Percentiles rank a stretch among this genome's conserved stretches.
Evolutionary conservation across 2,797 vertebrate genomes (phyloP).

Genomic region (Simalia tracyae): DNA sequence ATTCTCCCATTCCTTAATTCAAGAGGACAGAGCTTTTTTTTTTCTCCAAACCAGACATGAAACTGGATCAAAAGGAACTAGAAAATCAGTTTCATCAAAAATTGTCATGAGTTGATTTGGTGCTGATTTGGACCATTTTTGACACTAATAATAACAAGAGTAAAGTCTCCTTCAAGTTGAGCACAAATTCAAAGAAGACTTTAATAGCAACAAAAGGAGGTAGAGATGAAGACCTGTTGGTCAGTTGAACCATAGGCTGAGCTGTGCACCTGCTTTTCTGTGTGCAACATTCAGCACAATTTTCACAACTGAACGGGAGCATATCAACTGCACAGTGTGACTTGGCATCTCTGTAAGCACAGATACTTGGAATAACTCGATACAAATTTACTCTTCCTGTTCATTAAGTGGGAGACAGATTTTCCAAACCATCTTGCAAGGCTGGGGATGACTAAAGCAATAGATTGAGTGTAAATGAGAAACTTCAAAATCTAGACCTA

Average conservation of each 20-base stretch:
- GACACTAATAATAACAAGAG: not conserved
- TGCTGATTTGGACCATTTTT: not conserved
- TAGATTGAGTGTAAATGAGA: conserved; percentile 5
- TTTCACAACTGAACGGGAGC: not conserved
- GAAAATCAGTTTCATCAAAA: not conserved
- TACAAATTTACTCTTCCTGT: not conserved
- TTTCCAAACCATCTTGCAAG: not conserved
- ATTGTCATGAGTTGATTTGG: not conserved
- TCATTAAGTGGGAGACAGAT: not conserved
- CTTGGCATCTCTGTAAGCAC: too few relatives aligned
- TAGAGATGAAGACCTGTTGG: not conserved
- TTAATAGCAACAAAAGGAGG: not conserved
- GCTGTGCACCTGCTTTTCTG: not conserved
- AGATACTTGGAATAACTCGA: not conserved
- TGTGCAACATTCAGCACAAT: not conserved
- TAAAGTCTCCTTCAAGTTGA: not conserved
- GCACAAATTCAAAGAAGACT: not conserved
- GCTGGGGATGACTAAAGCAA: not conserved
- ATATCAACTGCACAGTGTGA: too few relatives aligned
- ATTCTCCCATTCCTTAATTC: not conserved
- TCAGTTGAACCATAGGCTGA: not conserved
- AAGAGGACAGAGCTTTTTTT: not conserved
- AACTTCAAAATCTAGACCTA: conserved; percentile 8
- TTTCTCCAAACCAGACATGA: not conserved
- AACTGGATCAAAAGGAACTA: not conserved